Percentiles rank a stretch among this genome's conserved stretches.
Evolutionary conservation across 2,888 invertebrate genomes (phyloP).

Genomic region (Salpingus planirostris): DNA sequence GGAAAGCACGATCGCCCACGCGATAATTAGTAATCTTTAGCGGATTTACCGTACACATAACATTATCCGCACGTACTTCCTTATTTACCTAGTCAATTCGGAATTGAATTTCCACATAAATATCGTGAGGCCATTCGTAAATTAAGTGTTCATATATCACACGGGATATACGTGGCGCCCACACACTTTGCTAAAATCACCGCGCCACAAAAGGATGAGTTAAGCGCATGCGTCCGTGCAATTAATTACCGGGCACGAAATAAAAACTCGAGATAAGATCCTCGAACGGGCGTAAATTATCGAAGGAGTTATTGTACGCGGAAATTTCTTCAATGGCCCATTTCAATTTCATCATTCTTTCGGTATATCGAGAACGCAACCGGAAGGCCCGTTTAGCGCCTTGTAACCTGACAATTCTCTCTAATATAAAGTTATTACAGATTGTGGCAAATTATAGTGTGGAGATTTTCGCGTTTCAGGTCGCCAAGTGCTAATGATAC

Average conservation of each 20-base stretch:
- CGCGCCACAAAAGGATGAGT: slow-evolving; percentile 13
- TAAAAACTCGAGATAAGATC: slow-evolving; percentile 15
- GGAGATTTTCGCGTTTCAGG: too few species aligned
- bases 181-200: slow-evolving; percentile 22
- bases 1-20: slow-evolving; percentile 14
- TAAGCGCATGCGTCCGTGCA: slow-evolving; percentile 12
- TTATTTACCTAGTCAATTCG: slow-evolving; percentile 15
- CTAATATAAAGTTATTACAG: too few species aligned
- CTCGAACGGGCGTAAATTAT: slow-evolving; percentile 8
- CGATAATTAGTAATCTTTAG: slow-evolving; percentile 13
- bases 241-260: slow-evolving; percentile 14
- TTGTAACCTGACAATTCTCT: too few species aligned
- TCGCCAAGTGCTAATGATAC: slow-evolving; percentile 24
- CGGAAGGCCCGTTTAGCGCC: too few species aligned
- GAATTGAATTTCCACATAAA: slow-evolving; percentile 18
- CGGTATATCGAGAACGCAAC: too few species aligned
- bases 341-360: too few species aligned
- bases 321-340: too few species aligned
- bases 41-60: slow-evolving; percentile 7
- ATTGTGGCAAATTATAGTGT: too few species aligned
- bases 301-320: too few species aligned
- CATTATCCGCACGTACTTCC: slow-evolving; percentile 16
- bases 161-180: slow-evolving; percentile 20
- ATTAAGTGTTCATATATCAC: slow-evolving; percentile 23
- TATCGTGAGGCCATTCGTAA: slow-evolving; percentile 15